phyloP scores from a whole-genome alignment of 2,113 vertebrate genomes.

The Apistogramma diplotaenia region DNA sequence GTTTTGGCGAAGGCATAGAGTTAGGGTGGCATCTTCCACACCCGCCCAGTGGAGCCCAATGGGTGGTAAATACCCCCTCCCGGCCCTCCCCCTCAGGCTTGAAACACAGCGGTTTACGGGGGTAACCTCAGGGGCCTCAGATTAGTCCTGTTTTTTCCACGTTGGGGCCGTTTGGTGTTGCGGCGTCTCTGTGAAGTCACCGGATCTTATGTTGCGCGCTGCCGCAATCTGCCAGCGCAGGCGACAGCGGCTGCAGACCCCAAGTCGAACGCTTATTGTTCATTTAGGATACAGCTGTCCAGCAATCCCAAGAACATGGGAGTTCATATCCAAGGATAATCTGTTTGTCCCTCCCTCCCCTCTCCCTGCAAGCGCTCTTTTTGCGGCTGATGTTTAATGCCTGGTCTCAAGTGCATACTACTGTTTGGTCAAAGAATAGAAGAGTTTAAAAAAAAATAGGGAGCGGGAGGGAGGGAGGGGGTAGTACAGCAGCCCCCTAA shows the following conservation, averaged over 20 bases:
- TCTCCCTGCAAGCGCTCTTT: background rate
- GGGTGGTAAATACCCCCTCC: constrained; percentile 72
- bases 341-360: constrained; percentile 52
- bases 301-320: constrained; percentile 64
- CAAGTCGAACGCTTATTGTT: constrained; percentile 66
- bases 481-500: constrained; percentile 48
- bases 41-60: constrained; percentile 59
- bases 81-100: background rate
- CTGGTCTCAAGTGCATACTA: constrained; percentile 64
- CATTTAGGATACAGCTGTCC: constrained; percentile 63
- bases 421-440: constrained; percentile 74
- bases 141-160: constrained; percentile 61
- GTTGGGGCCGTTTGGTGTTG: constrained; percentile 7
- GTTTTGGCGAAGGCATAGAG: constrained; percentile 35
- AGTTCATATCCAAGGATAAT: constrained; percentile 80
- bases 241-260: constrained; percentile 43
- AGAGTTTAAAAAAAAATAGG: constrained; percentile 18
- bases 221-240: constrained; percentile 65
- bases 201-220: constrained; percentile 46
- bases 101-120: constrained; percentile 41
- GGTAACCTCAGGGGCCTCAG: constrained; percentile 48
- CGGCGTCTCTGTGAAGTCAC: constrained; percentile 55
- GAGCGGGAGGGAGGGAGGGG: constrained; percentile 28
- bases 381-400: constrained; percentile 72
- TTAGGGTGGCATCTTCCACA: constrained; percentile 63